phyloP scores from a whole-genome alignment of 2,113 vertebrate species.

The Calidris pugnax region DNA sequence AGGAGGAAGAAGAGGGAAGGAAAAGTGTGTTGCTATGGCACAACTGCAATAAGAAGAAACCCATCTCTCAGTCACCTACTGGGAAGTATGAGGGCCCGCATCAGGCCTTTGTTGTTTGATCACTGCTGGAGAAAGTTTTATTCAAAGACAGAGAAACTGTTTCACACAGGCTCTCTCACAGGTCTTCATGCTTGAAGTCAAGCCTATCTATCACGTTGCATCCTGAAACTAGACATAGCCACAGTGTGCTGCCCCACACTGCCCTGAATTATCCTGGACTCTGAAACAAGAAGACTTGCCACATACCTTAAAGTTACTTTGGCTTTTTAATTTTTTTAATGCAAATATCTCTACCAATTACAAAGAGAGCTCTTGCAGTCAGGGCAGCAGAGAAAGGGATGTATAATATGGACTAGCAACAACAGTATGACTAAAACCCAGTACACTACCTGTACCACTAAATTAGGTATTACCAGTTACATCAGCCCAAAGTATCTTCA shows the following conservation, averaged over 20 bases:
- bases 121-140: background rate
- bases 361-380: background rate
- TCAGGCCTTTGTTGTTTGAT: background rate
- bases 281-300: background rate
- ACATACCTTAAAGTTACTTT: background rate
- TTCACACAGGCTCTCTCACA: background rate
- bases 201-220: background rate
- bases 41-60: accelerated
- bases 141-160: background rate
- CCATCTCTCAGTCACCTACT: background rate
- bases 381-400: background rate
- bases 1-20: background rate
- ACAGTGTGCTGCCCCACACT: accelerated
- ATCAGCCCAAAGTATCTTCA: background rate
- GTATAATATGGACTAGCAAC: background rate
- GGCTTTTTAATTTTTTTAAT: background rate
- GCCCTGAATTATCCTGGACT: background rate
- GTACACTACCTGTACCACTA: background rate
- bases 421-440: background rate
- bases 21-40: background rate
- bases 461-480: background rate
- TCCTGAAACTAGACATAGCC: background rate
- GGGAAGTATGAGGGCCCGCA: background rate
- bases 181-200: background rate
- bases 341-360: background rate